phyloP scores from a whole-genome alignment of 2,888 invertebrate genomes.

The Neoaliturus tenellus region DNA sequence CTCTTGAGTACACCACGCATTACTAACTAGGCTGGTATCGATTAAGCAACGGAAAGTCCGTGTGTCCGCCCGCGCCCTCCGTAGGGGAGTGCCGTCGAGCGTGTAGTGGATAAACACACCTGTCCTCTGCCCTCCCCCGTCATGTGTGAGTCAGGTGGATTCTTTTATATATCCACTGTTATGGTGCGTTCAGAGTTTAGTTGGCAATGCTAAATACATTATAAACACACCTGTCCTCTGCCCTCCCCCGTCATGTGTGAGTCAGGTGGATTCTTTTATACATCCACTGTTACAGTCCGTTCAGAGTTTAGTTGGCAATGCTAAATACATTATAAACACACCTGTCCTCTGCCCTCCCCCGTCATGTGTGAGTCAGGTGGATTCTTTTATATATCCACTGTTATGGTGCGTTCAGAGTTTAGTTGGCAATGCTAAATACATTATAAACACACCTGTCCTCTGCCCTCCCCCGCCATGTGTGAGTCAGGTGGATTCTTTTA shows the following conservation, averaged over 20 bases:
- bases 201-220: too few species aligned
- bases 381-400: too few species aligned
- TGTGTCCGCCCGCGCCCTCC: background rate
- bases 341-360: background rate
- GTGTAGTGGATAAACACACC: background rate
- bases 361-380: too few species aligned
- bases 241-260: too few species aligned
- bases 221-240: too few species aligned
- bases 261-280: too few species aligned
- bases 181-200: background rate
- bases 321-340: too few species aligned
- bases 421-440: too few species aligned
- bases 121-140: background rate
- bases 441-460: too few species aligned
- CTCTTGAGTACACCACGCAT: background rate
- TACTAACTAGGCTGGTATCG: background rate
- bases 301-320: background rate
- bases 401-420: background rate
- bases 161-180: background rate
- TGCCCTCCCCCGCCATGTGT: background rate
- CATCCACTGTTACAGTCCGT: background rate
- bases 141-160: conserved; percentile 21
- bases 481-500: conserved; percentile 26
- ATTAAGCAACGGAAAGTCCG: background rate
- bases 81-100: background rate